Base-by-base conservation (phyloP, 2,113 vertebrate species). In the Uria lomvia region DNA sequence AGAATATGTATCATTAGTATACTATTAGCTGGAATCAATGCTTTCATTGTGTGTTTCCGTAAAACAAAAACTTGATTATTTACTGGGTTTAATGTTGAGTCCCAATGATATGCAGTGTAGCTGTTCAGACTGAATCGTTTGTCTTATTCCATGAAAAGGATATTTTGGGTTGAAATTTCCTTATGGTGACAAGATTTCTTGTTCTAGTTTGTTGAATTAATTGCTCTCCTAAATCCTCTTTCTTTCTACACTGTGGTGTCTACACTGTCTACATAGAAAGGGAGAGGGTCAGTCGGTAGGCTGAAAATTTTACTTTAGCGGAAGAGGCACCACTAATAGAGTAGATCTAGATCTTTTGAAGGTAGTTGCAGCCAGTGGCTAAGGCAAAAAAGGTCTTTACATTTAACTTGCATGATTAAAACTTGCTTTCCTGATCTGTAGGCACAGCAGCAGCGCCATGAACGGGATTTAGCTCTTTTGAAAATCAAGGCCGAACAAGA, bases 401-500 rank as follows among this genome's bases (percentile, higher is more conserved):
- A 8, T 90, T 93, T 85, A 86, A 53, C 24, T 82, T 77, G 43
- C 7, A 1, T 43, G 21, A 34, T 56, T 72, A 59, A 81, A 94
- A 80, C 16, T 68, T 65, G 23, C 67, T 95, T 81, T 82, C 71
- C 82, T 94, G 7, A 53, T 92, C 68, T 88, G 23, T 96, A 99
- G 99, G 98, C 99, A 73, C 99, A 99, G 83, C 99, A 99, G 95
- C 99, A 99, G 73, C 98, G 97, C 36, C 99, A 99, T 63, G 99
- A 99, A 86, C 98, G 97, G 56, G 99, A 99, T 73, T 97, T 99
- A 59, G 98, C 99, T 16, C 98, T 99, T 91, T 92, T 99, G 96
- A 99, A 99, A 96, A 94, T 99, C 85, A 99, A 99, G 90, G 98
- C 99, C 3, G 99, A 99, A 63, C 98, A 99, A 95, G 99, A 99